Evolutionary conservation across 2,797 vertebrate genomes (phyloP), one percentile per base, ranked within the genome.

Genomic region (Poeciliopsis turneri): DNA sequence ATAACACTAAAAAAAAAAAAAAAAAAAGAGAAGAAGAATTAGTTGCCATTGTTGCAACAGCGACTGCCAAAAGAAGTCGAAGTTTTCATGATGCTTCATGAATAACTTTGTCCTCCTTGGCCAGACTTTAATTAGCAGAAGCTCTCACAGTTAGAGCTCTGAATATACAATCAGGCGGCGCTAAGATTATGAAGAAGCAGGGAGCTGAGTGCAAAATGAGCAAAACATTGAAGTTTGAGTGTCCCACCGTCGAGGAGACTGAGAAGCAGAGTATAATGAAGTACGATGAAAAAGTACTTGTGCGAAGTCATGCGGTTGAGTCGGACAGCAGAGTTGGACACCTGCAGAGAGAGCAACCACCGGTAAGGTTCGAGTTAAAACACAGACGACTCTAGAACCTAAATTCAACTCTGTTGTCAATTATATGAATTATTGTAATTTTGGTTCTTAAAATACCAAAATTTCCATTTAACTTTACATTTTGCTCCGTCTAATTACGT

Each of bases 331-430:
- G 36, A 41, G 3, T 43, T 55, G 78, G 69, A 77, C 51, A 76
- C 78, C 89, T 90, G 84, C 59, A 79, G 18, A 69, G 33, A 82
- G 79, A 70, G 61, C 23, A 68, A 82, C 23, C n/a, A 57, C 3
- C 2, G 47, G 41, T 77, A 77, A 88, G 75, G 11, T 45, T 36
- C 4, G 3, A 33, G 20, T 3, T 15, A 53, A 72, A 51, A 15
- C 5, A 36, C 18, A 68, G 9, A 41, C 3, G 3, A 39, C 18
- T 39, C n/a, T 6, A 28, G 13, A 5, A 5, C 28, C n/a, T 10
- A 11, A 25, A 12, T 55, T 11, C 10, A 55, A 12, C 25, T n/a
- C 23, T n/a, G 23, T 49, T 49, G 16, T 6, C 36, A 4, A 36
- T 49, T 20, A 49, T 20, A 20, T 20, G 2, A 49, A 49, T 49